phyloP scores from a whole-genome alignment of 1,140 invertebrate species.

The Drosophila miranda region DNA sequence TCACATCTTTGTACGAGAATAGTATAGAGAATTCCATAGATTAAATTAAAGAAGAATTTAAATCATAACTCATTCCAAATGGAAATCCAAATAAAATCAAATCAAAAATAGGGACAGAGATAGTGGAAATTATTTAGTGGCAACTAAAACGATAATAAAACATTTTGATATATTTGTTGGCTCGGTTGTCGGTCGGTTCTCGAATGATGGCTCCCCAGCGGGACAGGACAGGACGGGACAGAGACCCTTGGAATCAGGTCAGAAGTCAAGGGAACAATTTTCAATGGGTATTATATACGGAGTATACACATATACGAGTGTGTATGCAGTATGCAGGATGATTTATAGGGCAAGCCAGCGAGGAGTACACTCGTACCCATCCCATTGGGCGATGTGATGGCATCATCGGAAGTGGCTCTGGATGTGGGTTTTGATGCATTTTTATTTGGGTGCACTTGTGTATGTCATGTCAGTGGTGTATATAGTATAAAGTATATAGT shows the following conservation, averaged over 20 bases:
- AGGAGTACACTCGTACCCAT: constrained; percentile 5
- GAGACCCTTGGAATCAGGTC: constrained; percentile 19
- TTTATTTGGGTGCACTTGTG: too few relatives aligned
- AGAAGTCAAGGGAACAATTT: constrained; percentile 29
- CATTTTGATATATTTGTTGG: constrained; percentile 25
- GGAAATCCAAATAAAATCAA: constrained; percentile 17
- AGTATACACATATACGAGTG: constrained; percentile 17
- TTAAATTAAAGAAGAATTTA: constrained; percentile 14
- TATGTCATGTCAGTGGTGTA: too few relatives aligned
- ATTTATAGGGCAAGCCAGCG: constrained; percentile 14
- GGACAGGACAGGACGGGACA: not conserved
- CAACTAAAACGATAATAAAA: constrained; percentile 9
- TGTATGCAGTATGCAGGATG: constrained; percentile 15
- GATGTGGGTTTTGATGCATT: too few relatives aligned
- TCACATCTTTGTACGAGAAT: constrained; percentile 28
- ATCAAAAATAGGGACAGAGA: not conserved
- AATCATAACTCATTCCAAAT: constrained; percentile 11
- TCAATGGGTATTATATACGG: constrained; percentile 16
- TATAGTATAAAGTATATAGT: too few relatives aligned
- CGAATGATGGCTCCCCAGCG: constrained; percentile 3
- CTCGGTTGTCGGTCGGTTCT: constrained; percentile 4
- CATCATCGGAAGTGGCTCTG: constrained; percentile 3
- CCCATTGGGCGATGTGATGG: not conserved
- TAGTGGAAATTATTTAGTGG: constrained; percentile 10
- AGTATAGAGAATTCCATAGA: constrained; percentile 10